Evolutionary conservation across 1,140 invertebrate genomes (phyloP).

Genomic region (Pogonus chalceus): DNA sequence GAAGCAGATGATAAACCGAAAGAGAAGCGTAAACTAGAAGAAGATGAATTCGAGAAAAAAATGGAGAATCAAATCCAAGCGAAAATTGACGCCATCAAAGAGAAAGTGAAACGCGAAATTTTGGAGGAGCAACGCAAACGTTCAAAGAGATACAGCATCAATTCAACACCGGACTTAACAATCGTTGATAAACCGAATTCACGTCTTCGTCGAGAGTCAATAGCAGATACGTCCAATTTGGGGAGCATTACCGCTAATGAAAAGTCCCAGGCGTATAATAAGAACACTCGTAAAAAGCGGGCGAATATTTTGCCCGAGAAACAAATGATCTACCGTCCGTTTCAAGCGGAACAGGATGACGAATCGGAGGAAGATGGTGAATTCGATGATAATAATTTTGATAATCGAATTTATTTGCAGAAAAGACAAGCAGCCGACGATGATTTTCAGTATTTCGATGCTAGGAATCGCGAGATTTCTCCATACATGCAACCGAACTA

Average conservation of each 20-base stretch:
- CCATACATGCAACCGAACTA: no score
- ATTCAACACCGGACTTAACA: background rate
- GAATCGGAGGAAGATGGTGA: constrained; percentile 18
- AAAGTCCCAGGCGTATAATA: background rate
- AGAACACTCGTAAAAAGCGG: background rate
- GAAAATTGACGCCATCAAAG: constrained; percentile 29
- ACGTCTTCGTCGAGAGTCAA: background rate
- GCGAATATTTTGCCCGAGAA: background rate
- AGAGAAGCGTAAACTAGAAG: constrained; percentile 15
- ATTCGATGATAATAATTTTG: constrained; percentile 19
- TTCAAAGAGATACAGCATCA: background rate
- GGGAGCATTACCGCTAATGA: background rate
- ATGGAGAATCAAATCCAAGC: constrained; percentile 24
- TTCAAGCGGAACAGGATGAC: constrained; percentile 16
- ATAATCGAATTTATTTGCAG: constrained; percentile 12
- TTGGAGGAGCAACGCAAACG: background rate
- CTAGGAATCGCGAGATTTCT: background rate
- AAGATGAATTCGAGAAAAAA: constrained; percentile 21
- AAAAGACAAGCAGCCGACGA: background rate
- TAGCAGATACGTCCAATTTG: background rate
- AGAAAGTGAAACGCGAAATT: constrained; percentile 30
- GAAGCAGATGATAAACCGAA: background rate
- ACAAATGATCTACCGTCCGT: constrained; percentile 9
- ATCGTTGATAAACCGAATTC: background rate
- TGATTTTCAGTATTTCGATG: background rate